phyloP scores from a whole-genome alignment of 2,113 vertebrate species.

The Bagarius yarrelli region DNA sequence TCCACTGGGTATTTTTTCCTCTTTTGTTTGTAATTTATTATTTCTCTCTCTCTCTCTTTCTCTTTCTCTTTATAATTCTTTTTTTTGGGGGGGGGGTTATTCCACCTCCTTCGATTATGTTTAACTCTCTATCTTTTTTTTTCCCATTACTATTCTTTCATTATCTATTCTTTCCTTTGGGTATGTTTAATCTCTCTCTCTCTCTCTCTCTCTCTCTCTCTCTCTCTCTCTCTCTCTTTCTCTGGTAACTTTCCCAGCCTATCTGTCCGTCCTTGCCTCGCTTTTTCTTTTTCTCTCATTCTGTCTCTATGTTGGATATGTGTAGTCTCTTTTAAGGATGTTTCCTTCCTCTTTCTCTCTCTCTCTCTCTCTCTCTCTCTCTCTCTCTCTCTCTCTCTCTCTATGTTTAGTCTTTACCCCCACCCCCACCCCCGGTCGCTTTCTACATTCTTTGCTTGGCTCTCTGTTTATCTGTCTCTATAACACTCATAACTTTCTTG shows the following conservation, averaged over 20 bases:
- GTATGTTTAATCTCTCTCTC: not conserved
- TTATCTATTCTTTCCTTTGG: not conserved
- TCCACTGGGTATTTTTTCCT: no score
- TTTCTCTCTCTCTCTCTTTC: not conserved
- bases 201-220: conserved; percentile 22
- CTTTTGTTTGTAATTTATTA: no score
- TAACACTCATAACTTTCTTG: conserved; percentile 16
- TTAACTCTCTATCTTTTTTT: not conserved
- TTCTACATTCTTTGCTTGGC: conserved; percentile 9
- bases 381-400: not conserved
- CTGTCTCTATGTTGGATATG: no score
- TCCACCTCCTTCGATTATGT: not conserved
- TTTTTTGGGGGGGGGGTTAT: no score
- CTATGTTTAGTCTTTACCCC: not conserved
- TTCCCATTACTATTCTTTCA: not conserved
- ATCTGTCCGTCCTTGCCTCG: not conserved
- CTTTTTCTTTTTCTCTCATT: not conserved
- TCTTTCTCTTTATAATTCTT: not conserved
- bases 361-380: not conserved
- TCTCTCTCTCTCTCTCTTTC: conserved; percentile 2
- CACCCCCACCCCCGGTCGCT: no score
- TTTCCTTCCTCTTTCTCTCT: no score
- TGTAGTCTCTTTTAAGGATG: no score
- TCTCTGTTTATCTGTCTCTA: conserved; percentile 12
- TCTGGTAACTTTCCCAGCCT: not conserved